Base-by-base conservation (phyloP, 2,113 vertebrate species). In the Hippocampus guttulatus region DNA sequence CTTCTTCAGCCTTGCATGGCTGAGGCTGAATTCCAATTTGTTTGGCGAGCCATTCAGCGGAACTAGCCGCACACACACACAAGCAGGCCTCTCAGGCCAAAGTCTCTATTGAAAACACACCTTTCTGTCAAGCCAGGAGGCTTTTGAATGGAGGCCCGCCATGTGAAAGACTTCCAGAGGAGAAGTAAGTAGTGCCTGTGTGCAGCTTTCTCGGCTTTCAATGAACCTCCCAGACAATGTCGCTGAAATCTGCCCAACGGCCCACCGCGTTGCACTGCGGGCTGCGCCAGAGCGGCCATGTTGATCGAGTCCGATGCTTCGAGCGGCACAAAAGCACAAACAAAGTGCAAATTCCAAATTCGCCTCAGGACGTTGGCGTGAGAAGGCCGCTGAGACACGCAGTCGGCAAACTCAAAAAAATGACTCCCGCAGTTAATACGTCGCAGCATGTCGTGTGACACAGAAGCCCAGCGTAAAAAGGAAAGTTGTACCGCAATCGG, bases 91-190 rank as follows among this genome's bases (percentile, higher is more conserved):
- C 43, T 45, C 23, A 18, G 23, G 64, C 64, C 43, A 14, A 25
- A 47, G 43, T 47, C 41, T 79, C 88, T 77, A 78, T 91, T 92
- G 88, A 92, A 91, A 91, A 84, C 83, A 89, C 90, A 90, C 89
- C 89, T 91, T 92, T 91, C 82, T 91, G 85, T 84, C 79, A 83
- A 85, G 73, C 67, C 69, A 80, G 75, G 76, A 80, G 67, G 74
- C 60, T 85, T 88, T 89, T 88, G 76, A 75, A 73, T 81, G 74
- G 84, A 83, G 73, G 69, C 64, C 4, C 80, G 77, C 76, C 84
- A 86, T 85, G 79, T 84, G 85, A 88, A 90, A 82, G 82, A 81
- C 76, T 78, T 79, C 67, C 74, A 80, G 73, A 85, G 85, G 81
- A 81, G 73, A 75, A 85, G 65, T 83, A 79, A 90, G 89, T 80